Conservation (phyloP, 2,113 vertebrate species). For the Neodon shergylaensis region DNA sequence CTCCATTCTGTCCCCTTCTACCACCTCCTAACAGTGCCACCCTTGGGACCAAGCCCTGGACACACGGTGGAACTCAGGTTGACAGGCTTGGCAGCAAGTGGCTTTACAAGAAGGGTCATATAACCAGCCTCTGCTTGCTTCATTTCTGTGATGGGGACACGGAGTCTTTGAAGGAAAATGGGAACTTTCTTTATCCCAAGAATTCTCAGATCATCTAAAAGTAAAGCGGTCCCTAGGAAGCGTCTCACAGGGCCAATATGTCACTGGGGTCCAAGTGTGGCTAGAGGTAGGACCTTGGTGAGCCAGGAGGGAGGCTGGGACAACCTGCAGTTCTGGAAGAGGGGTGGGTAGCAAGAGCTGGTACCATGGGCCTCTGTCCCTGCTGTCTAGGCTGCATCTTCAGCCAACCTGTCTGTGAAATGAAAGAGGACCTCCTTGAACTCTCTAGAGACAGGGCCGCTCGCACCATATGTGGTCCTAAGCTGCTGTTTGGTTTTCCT, state of each 20-base stretch:
- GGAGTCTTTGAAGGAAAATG: not conserved
- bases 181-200: not conserved
- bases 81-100: not conserved
- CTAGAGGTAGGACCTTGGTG: not conserved
- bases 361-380: not conserved
- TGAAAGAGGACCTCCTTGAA: not conserved
- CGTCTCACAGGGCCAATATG: rapidly evolving
- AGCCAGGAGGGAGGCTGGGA: not conserved
- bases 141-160: not conserved
- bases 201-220: not conserved
- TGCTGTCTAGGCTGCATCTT: not conserved
- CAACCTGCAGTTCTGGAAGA: not conserved
- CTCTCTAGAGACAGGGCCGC: not conserved
- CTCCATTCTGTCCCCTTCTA: no score
- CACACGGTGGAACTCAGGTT: not conserved
- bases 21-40: no score
- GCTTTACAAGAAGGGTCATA: not conserved
- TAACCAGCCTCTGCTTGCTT: not conserved
- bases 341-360: no score
- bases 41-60: not conserved
- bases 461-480: no score
- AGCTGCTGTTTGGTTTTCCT: not conserved
- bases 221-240: not conserved
- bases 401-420: not conserved
- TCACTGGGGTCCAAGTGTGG: not conserved